phyloP scores from a whole-genome alignment of 2,888 invertebrate species.

The Nasonovia ribisnigri region DNA sequence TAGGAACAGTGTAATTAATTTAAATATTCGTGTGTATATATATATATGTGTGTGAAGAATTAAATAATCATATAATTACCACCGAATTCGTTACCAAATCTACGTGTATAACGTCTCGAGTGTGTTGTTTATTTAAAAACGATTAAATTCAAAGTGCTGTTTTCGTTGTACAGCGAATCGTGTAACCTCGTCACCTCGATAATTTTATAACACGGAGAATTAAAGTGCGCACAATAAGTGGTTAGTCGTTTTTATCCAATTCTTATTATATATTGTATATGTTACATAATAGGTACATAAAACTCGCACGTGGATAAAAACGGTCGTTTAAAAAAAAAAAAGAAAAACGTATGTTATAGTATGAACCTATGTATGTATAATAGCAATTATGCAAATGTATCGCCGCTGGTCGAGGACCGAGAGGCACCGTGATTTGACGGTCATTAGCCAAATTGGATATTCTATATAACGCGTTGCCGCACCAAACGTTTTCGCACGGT shows the following conservation, averaged over 20 bases:
- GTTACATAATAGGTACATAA: neutral
- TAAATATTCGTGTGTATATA: neutral
- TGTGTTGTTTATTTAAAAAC: constrained; percentile 42
- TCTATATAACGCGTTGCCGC: constrained; percentile 2
- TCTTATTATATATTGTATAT: neutral
- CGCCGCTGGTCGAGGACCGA: neutral
- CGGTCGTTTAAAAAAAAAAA: constrained; percentile 12
- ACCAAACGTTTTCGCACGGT: no score
- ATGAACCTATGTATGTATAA: neutral
- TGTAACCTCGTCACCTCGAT: neutral
- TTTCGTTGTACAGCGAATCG: neutral
- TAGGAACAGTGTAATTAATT: neutral
- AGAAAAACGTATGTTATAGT: neutral
- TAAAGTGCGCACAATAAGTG: neutral
- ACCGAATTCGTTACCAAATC: constrained; percentile 2
- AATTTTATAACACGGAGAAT: neutral
- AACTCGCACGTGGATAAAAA: constrained; percentile 8
- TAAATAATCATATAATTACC: neutral
- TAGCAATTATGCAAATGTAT: constrained; percentile 5
- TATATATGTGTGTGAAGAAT: neutral
- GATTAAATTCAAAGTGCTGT: constrained; percentile 45
- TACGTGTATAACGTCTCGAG: constrained; percentile 14
- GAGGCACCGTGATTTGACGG: constrained; percentile 46
- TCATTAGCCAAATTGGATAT: constrained; percentile 47
- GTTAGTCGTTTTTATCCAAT: neutral